phyloP scores from a whole-genome alignment of 2,888 invertebrate genomes.

The Acheta domesticus region DNA sequence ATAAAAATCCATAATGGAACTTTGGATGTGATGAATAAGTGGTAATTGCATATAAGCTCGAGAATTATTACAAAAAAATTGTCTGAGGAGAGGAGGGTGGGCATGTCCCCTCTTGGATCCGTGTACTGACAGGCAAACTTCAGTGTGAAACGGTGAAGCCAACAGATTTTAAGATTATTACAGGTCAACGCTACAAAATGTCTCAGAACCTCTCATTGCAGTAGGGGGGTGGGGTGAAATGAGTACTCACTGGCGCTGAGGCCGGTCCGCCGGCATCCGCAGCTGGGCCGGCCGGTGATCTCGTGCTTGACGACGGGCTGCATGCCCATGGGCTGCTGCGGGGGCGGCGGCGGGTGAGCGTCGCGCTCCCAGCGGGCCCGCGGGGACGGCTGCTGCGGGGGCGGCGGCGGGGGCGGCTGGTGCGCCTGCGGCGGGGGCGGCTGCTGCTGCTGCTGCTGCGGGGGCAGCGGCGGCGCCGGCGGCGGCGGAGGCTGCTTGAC shows the following conservation, averaged over 20 bases:
- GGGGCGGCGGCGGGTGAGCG: background rate
- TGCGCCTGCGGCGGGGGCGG: conserved; percentile 23
- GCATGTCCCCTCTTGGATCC: no score
- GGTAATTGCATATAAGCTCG: no score
- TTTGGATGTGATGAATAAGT: no score
- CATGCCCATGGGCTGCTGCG: conserved; percentile 20
- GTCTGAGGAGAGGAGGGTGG: no score
- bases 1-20: no score
- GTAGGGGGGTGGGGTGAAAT: no score
- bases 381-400: conserved; percentile 19
- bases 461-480: background rate
- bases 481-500: background rate
- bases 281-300: conserved; percentile 31
- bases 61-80: no score
- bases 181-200: no score
- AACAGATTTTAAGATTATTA: no score
- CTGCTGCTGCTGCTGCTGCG: conserved; percentile 29
- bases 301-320: conserved; percentile 33
- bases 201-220: no score
- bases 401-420: conserved; percentile 21
- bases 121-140: no score
- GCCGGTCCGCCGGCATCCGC: conserved; percentile 38
- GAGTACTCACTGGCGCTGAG: conserved; percentile 42
- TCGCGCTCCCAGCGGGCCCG: conserved; percentile 33
- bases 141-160: no score